phyloP scores from a whole-genome alignment of 2,797 vertebrate species.

The Spea hammondii region DNA sequence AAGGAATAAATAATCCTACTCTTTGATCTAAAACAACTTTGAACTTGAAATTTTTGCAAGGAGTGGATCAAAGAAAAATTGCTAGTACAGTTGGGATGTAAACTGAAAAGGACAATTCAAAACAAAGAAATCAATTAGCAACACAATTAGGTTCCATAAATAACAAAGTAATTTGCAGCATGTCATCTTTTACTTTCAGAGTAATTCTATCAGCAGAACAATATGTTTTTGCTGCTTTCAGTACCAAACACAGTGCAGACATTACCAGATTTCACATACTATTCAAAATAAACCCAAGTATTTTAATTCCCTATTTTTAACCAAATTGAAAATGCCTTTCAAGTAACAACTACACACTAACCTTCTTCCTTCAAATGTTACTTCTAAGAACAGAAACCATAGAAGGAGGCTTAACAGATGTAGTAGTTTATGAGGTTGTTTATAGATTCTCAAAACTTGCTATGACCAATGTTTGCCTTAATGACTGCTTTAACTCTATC shows the following conservation, averaged over 20 bases:
- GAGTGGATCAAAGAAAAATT: conserved; percentile 47
- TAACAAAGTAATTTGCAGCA: conserved; percentile 37
- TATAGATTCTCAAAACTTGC: too few species aligned
- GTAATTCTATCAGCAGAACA: conserved; percentile 34
- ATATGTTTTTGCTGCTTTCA: conserved; percentile 10
- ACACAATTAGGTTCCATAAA: conserved; percentile 45
- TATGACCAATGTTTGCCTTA: too few species aligned
- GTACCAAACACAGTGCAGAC: conserved; percentile 4
- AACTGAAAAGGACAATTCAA: conserved; percentile 41
- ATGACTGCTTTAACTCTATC: too few species aligned
- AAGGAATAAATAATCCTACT: conserved; percentile 43
- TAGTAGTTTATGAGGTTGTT: too few species aligned
- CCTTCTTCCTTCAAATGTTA: too few species aligned
- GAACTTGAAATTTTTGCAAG: conserved; percentile 46
- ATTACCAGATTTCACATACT: not conserved
- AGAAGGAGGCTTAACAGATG: too few species aligned
- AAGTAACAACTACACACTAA: too few species aligned
- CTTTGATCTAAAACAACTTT: conserved; percentile 48
- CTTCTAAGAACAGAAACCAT: too few species aligned
- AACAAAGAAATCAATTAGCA: conserved; percentile 49
- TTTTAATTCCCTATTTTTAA: not conserved
- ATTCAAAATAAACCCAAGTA: not conserved
- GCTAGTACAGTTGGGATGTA: conserved; percentile 44
- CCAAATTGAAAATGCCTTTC: too few species aligned
- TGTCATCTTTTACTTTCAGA: conserved; percentile 30